Evolutionary conservation across 2,113 vertebrate species (phyloP), one percentile per base, ranked within the genome.

Genomic region (Macquaria australasica): DNA sequence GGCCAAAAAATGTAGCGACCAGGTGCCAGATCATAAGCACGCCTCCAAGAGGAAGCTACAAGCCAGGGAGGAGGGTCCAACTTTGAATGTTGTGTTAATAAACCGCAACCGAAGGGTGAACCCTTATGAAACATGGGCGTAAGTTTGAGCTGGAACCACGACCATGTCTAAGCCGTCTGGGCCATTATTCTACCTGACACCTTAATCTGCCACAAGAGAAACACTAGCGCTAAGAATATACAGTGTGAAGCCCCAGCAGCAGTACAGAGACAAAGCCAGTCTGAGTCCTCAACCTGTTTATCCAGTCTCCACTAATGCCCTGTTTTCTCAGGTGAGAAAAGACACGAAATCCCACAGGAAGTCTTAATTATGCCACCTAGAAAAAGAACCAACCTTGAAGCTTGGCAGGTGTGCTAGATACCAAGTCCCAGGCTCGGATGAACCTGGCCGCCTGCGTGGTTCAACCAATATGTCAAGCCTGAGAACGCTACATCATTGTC

Each of bases 121-220:
- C 55, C 41, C 50, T 59, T 73, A 62, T 59, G 62, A 86, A 67
- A 76, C 63, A 15, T 11, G 50, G 73, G 75, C 12, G 12, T 48
- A 74, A 81, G 74, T 80, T 77, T 84, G 73, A 83, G 48, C 48
- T 67, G 73, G 31, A 82, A 75, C 68, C 74, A 75, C 37, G 2
- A 84, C 63, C 41, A 20, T 21, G 41, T 77, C 60, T 92, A 89
- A 91, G 93, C 86, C 48, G 9, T 87, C 87, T 81, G 83, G 81
- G 88, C 80, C 71, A 89, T 93, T 93, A 92, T 91, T 93, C 88
- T 73, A 83, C 70, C 81, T 90, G 94, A 93, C 93, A 93, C 81
- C 81, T 92, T 93, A 94, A 94, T 94, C 93, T 92, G 76, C 79
- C 79, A 64, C 85, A 84, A 88, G 72, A 83, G 86, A 91, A 93